Evolutionary conservation across 2,797 vertebrate species (phyloP).

Genomic region (Atherinosoma microstoma): DNA sequence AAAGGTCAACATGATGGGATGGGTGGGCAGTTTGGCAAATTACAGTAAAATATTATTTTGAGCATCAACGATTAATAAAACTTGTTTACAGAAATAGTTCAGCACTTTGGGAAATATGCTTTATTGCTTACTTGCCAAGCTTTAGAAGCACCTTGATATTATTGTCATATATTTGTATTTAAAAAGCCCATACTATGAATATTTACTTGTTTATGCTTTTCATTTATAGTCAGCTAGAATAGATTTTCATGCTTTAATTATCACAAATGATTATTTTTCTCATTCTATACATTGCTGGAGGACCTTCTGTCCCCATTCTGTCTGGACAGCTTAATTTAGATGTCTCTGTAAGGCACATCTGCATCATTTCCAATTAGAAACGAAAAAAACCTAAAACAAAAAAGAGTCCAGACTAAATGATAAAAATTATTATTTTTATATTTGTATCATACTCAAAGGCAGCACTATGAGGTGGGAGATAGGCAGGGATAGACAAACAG

Average conservation of each 20-base stretch:
- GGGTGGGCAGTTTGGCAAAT: constrained; percentile 76
- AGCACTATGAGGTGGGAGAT: neutral
- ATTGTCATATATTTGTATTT: neutral
- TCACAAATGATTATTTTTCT: neutral
- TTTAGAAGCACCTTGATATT: neutral
- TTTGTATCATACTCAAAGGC: too few relatives aligned
- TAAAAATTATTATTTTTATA: neutral
- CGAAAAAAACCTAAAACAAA: neutral
- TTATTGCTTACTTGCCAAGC: constrained; percentile 5
- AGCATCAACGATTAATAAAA: constrained; percentile 11
- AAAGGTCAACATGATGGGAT: constrained; percentile 48
- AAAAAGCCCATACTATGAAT: neutral
- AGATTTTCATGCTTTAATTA: neutral
- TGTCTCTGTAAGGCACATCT: neutral
- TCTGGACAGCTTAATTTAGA: neutral
- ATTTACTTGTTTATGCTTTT: too few relatives aligned
- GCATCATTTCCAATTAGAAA: neutral
- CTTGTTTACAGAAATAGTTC: constrained; percentile 15
- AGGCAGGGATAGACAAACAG: too few relatives aligned
- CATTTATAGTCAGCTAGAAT: neutral
- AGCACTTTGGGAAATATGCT: constrained; percentile 21
- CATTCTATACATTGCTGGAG: neutral
- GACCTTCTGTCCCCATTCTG: neutral
- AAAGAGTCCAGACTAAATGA: neutral
- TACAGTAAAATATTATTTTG: constrained; percentile 5